phyloP scores from a whole-genome alignment of 2,797 vertebrate species.

The Holocentrus rufus region DNA sequence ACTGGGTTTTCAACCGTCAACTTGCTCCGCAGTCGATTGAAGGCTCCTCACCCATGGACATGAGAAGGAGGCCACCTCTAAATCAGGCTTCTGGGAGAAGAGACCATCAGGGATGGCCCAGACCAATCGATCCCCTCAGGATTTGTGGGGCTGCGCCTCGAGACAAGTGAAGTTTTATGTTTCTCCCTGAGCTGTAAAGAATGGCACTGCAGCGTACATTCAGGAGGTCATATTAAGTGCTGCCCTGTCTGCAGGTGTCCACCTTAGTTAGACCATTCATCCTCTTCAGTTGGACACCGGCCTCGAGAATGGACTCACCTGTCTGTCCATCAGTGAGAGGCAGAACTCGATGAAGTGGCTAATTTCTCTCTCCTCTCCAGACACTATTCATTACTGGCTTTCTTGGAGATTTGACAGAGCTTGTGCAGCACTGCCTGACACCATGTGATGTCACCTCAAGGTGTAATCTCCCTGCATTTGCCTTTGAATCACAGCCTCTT shows the following conservation, averaged over 20 bases:
- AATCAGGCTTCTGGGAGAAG: slow-evolving; percentile 55
- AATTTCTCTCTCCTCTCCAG: slow-evolving; percentile 54
- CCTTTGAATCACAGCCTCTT: no score
- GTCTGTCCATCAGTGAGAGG: slow-evolving; percentile 51
- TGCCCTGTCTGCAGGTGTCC: slow-evolving; percentile 53
- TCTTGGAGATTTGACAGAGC: slow-evolving; percentile 3
- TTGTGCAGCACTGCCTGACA: not conserved
- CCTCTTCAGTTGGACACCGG: slow-evolving; percentile 51
- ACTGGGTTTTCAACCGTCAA: slow-evolving; percentile 40
- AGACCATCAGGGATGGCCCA: slow-evolving; percentile 41
- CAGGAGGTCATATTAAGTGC: slow-evolving; percentile 49
- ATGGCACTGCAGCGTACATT: slow-evolving; percentile 43
- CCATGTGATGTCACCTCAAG: not conserved
- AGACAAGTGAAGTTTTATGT: slow-evolving; percentile 63
- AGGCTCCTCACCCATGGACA: slow-evolving; percentile 50
- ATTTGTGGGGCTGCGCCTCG: slow-evolving; percentile 58
- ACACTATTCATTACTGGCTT: slow-evolving; percentile 54
- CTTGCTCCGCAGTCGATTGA: slow-evolving; percentile 12
- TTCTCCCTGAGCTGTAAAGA: slow-evolving; percentile 41
- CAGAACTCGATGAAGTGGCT: slow-evolving; percentile 58
- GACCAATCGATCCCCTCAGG: slow-evolving; percentile 53
- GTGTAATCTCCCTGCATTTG: no score
- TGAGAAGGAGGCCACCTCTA: slow-evolving; percentile 58
- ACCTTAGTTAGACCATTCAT: slow-evolving; percentile 29
- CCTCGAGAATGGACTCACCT: slow-evolving; percentile 34